phyloP scores from a whole-genome alignment of 1,140 invertebrate genomes.

The Drosophila trapezifrons region DNA sequence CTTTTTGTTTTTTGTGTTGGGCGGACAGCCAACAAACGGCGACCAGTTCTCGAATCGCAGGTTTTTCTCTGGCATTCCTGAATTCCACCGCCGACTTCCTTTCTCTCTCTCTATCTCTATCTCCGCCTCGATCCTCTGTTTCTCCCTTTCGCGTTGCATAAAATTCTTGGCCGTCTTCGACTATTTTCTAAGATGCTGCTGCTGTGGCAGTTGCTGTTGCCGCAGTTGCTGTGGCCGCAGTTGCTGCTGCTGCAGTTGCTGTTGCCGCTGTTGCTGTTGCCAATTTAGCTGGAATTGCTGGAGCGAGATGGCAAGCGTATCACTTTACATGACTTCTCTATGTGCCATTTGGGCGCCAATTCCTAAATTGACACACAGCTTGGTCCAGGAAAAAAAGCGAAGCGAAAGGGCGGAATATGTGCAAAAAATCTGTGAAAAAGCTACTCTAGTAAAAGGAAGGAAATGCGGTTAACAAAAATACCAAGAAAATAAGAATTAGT shows the following conservation, averaged over 20 bases:
- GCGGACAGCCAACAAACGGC: slow-evolving; percentile 51
- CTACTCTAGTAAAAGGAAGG: not conserved
- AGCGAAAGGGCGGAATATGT: slow-evolving; percentile 32
- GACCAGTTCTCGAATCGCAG: slow-evolving; percentile 73
- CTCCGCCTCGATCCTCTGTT: slow-evolving; percentile 22
- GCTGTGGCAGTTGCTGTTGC: slow-evolving; percentile 7
- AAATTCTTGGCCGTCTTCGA: slow-evolving; percentile 61
- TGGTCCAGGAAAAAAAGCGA: slow-evolving; percentile 21
- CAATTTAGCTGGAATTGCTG: slow-evolving; percentile 65
- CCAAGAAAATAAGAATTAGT: not conserved
- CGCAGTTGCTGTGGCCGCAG: slow-evolving; percentile 10
- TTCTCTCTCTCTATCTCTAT: slow-evolving; percentile 26
- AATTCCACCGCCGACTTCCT: slow-evolving; percentile 43
- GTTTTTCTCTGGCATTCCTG: slow-evolving; percentile 71
- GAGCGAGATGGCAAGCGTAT: slow-evolving; percentile 66
- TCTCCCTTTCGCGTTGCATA: slow-evolving; percentile 46
- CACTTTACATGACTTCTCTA: slow-evolving; percentile 78
- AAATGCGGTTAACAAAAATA: slow-evolving; percentile 21
- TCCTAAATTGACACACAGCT: slow-evolving; percentile 72
- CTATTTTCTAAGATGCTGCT: slow-evolving; percentile 70
- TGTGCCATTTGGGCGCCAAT: slow-evolving; percentile 79
- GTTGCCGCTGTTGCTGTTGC: slow-evolving; percentile 23
- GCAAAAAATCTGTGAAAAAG: slow-evolving; percentile 3
- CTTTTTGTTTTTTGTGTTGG: slow-evolving; percentile 42
- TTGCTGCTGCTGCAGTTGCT: slow-evolving; percentile 1